Evolutionary conservation across 2,888 invertebrate species (phyloP), one percentile per base, ranked within the genome.

Genomic region (Noctua pronuba): DNA sequence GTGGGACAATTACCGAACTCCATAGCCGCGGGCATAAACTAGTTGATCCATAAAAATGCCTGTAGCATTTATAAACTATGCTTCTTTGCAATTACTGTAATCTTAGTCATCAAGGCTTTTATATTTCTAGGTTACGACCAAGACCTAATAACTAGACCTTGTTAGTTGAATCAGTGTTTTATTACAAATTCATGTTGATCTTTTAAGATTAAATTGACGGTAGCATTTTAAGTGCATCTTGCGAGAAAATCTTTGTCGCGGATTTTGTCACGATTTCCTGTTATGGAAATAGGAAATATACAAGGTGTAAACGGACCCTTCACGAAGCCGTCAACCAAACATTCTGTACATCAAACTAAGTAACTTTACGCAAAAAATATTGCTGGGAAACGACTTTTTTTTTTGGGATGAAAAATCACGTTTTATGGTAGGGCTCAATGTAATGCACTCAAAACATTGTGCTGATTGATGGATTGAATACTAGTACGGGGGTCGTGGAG

Each of bases 101-200:
- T 85, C 60, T 46, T 0, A 55, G 76, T 68, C 75, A 0, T 0
- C 82, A 82, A 82, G 82, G 86, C 35, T 38, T 16, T 0, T 5
- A 64, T 71, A 60, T 82, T 83, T 85, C 86, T 85, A 83, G 82
- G 82, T 52, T 68, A 41, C 16, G 86, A 44, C 82, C 86, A 35
- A 85, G 82, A 83, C 82, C 82, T 82, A 52, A 64, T 82, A 82
- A 28, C 7, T 16, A 41, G 21, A 41, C 82, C 82, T 83, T 55
- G 82, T 28, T 62, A 7, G 28, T 46, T 13, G 38, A 64, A 67
- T 70, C 77, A 24, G 77, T 68, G 35, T 72, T 83, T 85, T 85
- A 83, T 83, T 83, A 46, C 64, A 60, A 64, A 68, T 82, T 85
- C 82, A 85, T 83, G 82, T 13, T 24, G 82, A 85, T 83, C 58